These are phyloP conservation scores for Lycaon pictus DNA, from an alignment of 2,113 vertebrate species.

Conservation along the genomic window DNA sequence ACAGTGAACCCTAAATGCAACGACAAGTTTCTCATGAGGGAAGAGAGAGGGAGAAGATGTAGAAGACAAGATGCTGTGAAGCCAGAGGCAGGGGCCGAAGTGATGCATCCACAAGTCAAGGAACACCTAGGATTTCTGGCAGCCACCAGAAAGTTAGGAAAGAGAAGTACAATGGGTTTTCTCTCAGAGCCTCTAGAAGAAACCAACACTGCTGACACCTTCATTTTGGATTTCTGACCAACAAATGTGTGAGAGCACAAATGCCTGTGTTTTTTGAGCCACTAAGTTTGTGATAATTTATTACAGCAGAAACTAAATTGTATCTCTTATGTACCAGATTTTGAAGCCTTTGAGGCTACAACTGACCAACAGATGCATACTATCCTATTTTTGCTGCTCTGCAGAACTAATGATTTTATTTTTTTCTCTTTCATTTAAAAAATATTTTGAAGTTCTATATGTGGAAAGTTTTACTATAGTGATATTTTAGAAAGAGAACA, in stretches of 20 bases:
- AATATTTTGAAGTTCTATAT: neutral
- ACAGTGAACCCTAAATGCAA: neutral
- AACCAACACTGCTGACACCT: neutral
- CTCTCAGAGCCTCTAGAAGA: neutral
- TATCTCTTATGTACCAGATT: neutral
- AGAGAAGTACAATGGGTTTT: neutral
- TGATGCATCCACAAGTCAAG: neutral
- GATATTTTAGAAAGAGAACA: neutral
- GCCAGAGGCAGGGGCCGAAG: neutral
- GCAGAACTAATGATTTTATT: neutral
- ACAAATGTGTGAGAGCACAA: neutral
- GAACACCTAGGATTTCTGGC: too few relatives aligned
- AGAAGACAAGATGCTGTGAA: neutral
- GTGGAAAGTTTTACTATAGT: neutral
- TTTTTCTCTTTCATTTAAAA: neutral
- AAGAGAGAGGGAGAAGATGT: neutral
- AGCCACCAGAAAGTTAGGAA: neutral
- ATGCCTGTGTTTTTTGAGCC: neutral
- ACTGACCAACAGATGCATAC: neutral
- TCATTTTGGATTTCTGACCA: neutral
- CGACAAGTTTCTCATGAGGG: neutral
- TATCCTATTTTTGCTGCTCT: neutral
- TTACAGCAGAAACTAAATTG: neutral
- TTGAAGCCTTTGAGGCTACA: neutral
- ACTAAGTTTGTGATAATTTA: neutral